Base-by-base conservation (phyloP, 2,888 invertebrate species). In the Embidobia sp. region DNA sequence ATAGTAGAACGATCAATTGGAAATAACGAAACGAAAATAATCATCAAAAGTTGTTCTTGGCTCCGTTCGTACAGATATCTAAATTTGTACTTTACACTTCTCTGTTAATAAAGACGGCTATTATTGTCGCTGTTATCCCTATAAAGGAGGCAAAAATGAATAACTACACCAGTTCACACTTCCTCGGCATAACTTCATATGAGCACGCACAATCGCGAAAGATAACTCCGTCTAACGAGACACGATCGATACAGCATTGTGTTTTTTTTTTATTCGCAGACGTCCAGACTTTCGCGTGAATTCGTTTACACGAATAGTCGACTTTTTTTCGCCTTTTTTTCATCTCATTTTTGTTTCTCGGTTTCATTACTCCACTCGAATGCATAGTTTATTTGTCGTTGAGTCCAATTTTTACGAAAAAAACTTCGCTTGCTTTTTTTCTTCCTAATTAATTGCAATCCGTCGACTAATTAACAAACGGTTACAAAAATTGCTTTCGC, bases 221-320 rank as follows among this genome's bases (percentile, higher is more conserved):
- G 57, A 69, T 57, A 49, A 37, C 55, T 53, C 29, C 46, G 55
- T 67, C 55, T 57, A 57, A 67, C 49, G 40, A 67, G 55, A 67
- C 57, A 49, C 40, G 57, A 67, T 67, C 67, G 57, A 67, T 67
- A 42, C 37, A 18, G 18, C 67, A 57, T 67, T 67, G 67, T 67
- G 29, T 55, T 55, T 55, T 55, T 40, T 53, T 42, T 53, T 42
- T 22, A 13, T 49, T 57, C 27, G 35, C 46, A 66, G 27, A 55
- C 35, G 55, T 15, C 37, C 29, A 46, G 33, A 55, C 35, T 46
- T 37, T 49, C 16, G 22, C n/a, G 29, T 42, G 31, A 64, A 64
- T 64, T 64, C 31, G 33, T 42, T 64, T 51, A 51, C 22, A 35
- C 53, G 46, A 46, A 42, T 29, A 26, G 10, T 42, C n/a, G 3